A percentile compares a stretch with the other conserved stretches of the same genome.
Conservation (phyloP, 2,113 vertebrate genomes). For the Sardina pilchardus region DNA sequence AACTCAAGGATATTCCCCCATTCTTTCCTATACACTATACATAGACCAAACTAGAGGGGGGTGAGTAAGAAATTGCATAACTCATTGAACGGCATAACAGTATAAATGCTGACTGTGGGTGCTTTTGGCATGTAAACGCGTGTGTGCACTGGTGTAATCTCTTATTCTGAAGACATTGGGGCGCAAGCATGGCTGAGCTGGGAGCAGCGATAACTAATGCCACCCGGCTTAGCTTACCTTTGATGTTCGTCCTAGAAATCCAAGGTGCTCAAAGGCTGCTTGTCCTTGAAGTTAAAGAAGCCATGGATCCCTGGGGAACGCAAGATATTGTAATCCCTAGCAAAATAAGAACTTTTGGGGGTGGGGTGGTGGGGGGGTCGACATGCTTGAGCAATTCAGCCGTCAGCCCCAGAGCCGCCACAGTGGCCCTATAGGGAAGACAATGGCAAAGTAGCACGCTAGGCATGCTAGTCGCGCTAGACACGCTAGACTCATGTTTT, state of each 20-base stretch:
- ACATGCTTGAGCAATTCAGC: slow-evolving; percentile 18
- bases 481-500: background rate
- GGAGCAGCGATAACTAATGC: slow-evolving; percentile 54
- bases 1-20: background rate
- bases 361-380: background rate
- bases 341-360: slow-evolving; percentile 20
- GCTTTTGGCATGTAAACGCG: background rate
- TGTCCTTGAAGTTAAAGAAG: slow-evolving; percentile 64
- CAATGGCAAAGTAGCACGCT: background rate
- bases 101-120: background rate
- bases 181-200: slow-evolving; percentile 24
- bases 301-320: slow-evolving; percentile 51
- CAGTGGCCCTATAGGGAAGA: background rate
- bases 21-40: background rate
- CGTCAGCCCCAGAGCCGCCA: background rate
- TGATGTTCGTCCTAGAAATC: slow-evolving; percentile 65
- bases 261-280: slow-evolving; percentile 56
- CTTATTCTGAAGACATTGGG: slow-evolving; percentile 19
- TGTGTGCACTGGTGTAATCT: background rate
- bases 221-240: slow-evolving; percentile 59
- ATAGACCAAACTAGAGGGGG: background rate
- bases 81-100: background rate
- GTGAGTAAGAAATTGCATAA: background rate
- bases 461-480: no score
- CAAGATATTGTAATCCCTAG: slow-evolving; percentile 56